phyloP scores from a whole-genome alignment of 2,888 invertebrate species.

The Drosophila parthenogenetica region DNA sequence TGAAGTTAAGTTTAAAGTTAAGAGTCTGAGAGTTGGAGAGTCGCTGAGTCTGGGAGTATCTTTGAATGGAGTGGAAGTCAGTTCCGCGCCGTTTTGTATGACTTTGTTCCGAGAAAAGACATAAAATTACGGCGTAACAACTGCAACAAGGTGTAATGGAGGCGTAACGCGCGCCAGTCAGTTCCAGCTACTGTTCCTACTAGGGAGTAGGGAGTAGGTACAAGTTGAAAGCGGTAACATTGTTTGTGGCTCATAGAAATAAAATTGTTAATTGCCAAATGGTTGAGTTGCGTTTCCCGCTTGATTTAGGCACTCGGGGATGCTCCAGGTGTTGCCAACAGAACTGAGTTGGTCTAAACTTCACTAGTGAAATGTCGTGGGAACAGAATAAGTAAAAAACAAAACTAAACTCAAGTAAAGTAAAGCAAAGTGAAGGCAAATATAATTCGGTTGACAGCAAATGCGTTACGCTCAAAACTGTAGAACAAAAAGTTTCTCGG shows the following conservation, averaged over 20 bases:
- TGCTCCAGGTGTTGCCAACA: conserved; percentile 35
- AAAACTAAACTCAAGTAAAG: too few relatives aligned
- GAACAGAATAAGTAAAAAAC: conserved; percentile 52
- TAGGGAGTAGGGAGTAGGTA: not conserved
- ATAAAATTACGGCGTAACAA: conserved; percentile 83
- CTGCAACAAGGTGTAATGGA: conserved; percentile 83
- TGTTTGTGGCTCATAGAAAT: conserved; percentile 78
- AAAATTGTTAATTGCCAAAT: conserved; percentile 81
- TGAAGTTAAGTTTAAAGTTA: conserved; percentile 3
- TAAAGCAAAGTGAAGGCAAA: conserved; percentile 12
- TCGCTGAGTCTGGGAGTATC: conserved; percentile 22
- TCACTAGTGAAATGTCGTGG: conserved; percentile 67
- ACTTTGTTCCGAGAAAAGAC: conserved; percentile 83
- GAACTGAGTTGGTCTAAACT: conserved; percentile 10
- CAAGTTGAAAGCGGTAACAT: conserved; percentile 57
- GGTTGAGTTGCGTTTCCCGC: conserved; percentile 67
- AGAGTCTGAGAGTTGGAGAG: conserved; percentile 19
- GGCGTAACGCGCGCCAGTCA: conserved; percentile 69
- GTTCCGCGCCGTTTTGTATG: conserved; percentile 81
- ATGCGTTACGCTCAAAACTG: conserved; percentile 52
- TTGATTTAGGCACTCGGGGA: conserved; percentile 59
- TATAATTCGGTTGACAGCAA: conserved; percentile 52
- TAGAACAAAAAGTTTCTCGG: conserved; percentile 39
- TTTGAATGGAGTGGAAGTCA: conserved; percentile 50
- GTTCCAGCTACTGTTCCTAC: not conserved